Base-by-base conservation (phyloP, 1,140 invertebrate genomes). In the Zelostemma sp. region DNA sequence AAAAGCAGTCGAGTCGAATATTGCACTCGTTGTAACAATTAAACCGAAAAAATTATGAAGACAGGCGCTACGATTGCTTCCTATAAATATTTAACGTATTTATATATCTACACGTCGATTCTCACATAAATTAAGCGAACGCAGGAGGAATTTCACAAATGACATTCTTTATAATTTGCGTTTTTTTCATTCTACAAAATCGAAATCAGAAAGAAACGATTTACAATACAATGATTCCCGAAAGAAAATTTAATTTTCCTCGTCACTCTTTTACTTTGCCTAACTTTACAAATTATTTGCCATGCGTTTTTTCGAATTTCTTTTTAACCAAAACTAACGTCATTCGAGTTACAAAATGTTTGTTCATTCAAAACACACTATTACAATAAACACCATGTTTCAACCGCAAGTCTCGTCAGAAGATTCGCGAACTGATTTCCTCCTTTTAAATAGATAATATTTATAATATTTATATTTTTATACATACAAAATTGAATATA, bases 401-500 rank as follows among this genome's bases (percentile, higher is more conserved):
- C n/a, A n/a, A n/a, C n/a, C n/a, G n/a, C n/a, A n/a, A n/a, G n/a
- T n/a, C n/a, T n/a, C n/a, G n/a, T n/a, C n/a, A n/a, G n/a, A n/a
- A n/a, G n/a, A n/a, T n/a, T n/a, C n/a, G n/a, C n/a, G n/a, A n/a
- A n/a, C n/a, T n/a, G n/a, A n/a, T n/a, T n/a, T n/a, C n/a, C n/a
- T n/a, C n/a, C n/a, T n/a, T n/a, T n/a, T n/a, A n/a, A n/a, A n/a
- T n/a, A n/a, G n/a, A n/a, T n/a, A n/a, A 72, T 55, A 70, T 57
- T 56, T 50, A 54, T 62, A n/a, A 55, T 57, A 70, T 65, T 4
- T 38, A 62, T 62, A 63, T 45, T 33, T 62, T 47, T 73, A 66
- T 71, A 62, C 49, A 65, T 62, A 70, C 62, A 70, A 65, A 70
- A 70, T 65, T 70, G 28, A 71, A 71, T 66, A 71, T 66, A 71